Evolutionary conservation across 2,113 vertebrate genomes (phyloP).

Genomic region (Apaloderma vittatum): DNA sequence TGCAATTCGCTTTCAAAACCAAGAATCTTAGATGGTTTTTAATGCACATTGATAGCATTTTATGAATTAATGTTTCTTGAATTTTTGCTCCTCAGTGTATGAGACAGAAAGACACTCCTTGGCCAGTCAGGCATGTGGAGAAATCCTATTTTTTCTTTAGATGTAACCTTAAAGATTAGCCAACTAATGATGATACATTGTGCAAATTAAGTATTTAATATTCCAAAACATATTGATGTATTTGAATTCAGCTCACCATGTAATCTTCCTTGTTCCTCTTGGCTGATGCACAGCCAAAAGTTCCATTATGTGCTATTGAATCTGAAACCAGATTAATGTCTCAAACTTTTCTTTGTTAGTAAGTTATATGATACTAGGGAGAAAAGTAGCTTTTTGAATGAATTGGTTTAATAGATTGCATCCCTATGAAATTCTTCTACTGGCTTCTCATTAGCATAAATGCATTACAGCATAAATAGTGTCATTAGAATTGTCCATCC

Average conservation of each 20-base stretch:
- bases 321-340: conserved; percentile 43
- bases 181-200: conserved; percentile 29
- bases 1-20: neutral
- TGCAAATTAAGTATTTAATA: conserved; percentile 59
- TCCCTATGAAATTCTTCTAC: neutral
- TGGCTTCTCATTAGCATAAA: neutral
- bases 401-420: neutral
- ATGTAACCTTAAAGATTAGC: conserved; percentile 25
- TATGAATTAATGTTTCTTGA: neutral
- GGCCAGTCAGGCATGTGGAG: neutral
- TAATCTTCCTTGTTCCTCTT: conserved; percentile 64
- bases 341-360: conserved; percentile 19
- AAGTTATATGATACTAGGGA: neutral
- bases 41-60: neutral
- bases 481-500: neutral
- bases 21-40: neutral
- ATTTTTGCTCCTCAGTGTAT: neutral
- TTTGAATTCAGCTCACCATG: conserved; percentile 37
- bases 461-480: neutral
- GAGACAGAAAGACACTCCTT: neutral
- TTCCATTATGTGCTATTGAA: conserved; percentile 58
- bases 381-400: conserved; percentile 2
- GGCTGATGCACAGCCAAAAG: conserved; percentile 31
- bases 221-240: conserved; percentile 37
- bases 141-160: conserved; percentile 22